These are phyloP conservation scores for Habrosyne pyritoides DNA, from an alignment of 2,888 invertebrate genomes.

Conservation along the genomic window DNA sequence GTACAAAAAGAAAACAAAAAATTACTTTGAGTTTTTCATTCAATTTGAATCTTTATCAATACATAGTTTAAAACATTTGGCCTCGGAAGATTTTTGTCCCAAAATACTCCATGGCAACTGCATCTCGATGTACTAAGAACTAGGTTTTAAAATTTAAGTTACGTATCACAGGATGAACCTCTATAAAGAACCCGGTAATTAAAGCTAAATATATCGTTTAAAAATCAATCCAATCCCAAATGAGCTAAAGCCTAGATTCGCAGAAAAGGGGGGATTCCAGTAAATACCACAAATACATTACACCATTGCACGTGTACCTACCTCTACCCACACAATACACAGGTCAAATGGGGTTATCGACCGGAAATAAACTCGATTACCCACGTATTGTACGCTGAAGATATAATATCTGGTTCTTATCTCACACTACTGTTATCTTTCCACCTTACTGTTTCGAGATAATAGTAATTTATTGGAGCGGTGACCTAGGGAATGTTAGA, in stretches of 20 bases:
- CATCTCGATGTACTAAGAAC: no score
- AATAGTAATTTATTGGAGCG: background rate
- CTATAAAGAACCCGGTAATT: no score
- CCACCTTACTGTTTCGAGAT: background rate
- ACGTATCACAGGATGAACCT: no score
- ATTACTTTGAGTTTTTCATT: no score
- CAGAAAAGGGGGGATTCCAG: background rate
- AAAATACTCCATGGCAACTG: no score
- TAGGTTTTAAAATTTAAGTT: no score
- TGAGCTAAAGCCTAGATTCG: background rate
- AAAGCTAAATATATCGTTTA: no score
- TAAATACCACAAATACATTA: background rate
- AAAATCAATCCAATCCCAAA: no score
- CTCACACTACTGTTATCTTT: background rate
- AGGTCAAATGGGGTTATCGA: background rate
- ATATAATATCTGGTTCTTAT: background rate
- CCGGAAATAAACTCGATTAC: constrained; percentile 1
- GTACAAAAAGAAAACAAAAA: no score
- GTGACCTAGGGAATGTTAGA: background rate
- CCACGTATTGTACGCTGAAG: background rate
- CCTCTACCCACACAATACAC: background rate
- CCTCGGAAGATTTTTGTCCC: no score
- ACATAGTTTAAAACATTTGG: no score
- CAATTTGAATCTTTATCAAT: no score
- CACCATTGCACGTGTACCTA: background rate